Evolutionary conservation across 2,797 vertebrate genomes (phyloP).

Genomic region (Scarus forsteni): DNA sequence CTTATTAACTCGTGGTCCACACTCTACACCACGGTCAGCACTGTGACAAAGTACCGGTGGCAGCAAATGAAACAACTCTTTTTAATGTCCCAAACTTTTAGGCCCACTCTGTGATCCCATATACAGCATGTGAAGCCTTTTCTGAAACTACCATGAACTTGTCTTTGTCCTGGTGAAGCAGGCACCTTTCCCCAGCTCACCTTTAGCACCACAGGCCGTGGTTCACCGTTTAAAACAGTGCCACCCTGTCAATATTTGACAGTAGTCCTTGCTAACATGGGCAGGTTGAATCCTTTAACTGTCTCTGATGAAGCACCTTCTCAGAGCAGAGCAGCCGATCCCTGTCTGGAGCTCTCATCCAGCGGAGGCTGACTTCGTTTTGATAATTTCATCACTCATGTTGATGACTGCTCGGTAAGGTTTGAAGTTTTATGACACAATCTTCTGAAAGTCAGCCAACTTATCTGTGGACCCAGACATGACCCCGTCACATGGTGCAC

Average conservation of each 20-base stretch:
- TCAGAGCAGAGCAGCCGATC: neutral
- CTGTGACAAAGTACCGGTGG: conserved; percentile 7
- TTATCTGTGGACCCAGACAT: neutral
- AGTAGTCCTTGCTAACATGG: neutral
- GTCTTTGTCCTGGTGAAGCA: neutral
- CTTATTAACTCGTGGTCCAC: conserved; percentile 24
- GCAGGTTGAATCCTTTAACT: neutral
- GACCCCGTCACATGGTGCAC: neutral
- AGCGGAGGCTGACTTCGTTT: neutral
- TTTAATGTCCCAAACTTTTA: neutral
- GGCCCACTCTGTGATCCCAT: neutral
- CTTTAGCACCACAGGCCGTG: neutral
- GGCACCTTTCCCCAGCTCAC: neutral
- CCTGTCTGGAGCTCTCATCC: neutral
- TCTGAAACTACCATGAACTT: neutral
- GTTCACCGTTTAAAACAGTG: neutral
- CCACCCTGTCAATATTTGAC: neutral
- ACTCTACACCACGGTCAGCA: conserved; percentile 12
- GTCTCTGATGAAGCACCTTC: neutral
- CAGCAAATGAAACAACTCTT: neutral
- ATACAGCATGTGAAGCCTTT: neutral
- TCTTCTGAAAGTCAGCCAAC: conserved; percentile 1
- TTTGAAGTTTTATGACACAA: neutral
- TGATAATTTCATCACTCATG: neutral
- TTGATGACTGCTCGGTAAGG: conserved; percentile 3